Conservation (phyloP, 2,797 vertebrate species). For the Hypotaenidia philippensis region DNA sequence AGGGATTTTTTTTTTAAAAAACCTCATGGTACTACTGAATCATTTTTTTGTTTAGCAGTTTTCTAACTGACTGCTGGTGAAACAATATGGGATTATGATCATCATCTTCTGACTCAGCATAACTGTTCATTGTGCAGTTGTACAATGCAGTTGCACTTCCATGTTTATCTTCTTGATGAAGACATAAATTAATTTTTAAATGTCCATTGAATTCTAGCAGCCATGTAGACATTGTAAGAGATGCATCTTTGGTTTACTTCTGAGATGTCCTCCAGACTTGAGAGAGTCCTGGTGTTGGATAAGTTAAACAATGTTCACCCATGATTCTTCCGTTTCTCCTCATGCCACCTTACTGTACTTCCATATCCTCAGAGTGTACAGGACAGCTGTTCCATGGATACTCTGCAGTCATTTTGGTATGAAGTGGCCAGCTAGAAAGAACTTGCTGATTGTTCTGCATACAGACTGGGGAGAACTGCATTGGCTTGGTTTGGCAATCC, state of each 20-base stretch:
- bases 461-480: background rate
- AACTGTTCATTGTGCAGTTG: too few species aligned
- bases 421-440: background rate
- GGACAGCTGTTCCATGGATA: background rate
- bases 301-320: background rate
- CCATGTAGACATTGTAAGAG: background rate
- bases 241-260: background rate
- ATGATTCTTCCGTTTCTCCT: background rate
- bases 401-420: background rate
- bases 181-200: background rate
- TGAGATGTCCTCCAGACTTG: background rate
- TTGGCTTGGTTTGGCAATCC: background rate
- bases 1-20: background rate
- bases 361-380: too few species aligned
- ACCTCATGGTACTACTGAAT: background rate
- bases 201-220: background rate
- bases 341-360: background rate
- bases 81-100: background rate
- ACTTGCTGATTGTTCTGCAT: background rate
- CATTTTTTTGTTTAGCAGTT: background rate
- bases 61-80: background rate
- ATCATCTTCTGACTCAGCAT: background rate
- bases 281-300: background rate
- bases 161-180: background rate
- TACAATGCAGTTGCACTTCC: background rate